A percentile compares a stretch with the other conserved stretches of the same genome.
phyloP scores from a whole-genome alignment of 2,888 invertebrate species.

The Congeria kusceri region DNA sequence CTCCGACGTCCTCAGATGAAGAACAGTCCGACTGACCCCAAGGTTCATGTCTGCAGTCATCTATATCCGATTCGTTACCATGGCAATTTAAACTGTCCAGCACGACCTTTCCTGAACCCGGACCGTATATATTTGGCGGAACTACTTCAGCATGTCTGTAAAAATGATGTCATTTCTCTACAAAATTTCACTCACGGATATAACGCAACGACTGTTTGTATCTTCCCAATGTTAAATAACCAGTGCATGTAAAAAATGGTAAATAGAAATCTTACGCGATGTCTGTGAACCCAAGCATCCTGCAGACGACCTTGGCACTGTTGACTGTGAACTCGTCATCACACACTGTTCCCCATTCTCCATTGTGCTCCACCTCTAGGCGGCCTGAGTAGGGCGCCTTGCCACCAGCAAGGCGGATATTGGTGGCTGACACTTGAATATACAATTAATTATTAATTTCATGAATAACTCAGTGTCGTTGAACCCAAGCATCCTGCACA shows the following conservation, averaged over 20 bases:
- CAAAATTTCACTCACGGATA: too few relatives aligned
- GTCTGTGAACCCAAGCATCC: neutral
- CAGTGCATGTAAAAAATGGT: too few relatives aligned
- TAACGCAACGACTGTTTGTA: too few relatives aligned
- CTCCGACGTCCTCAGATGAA: conserved; percentile 24
- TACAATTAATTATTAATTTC: too few relatives aligned
- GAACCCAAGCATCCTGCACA: too few relatives aligned
- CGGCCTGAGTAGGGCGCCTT: neutral
- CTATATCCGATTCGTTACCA: conserved; percentile 21
- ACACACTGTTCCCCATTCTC: neutral
- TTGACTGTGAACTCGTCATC: neutral
- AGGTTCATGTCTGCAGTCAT: neutral
- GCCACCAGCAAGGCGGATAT: neutral
- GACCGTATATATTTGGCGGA: neutral
- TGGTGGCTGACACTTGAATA: too few relatives aligned
- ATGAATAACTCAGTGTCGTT: too few relatives aligned
- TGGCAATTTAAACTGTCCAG: conserved; percentile 16
- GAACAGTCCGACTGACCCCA: conserved; percentile 9
- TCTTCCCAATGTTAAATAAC: too few relatives aligned
- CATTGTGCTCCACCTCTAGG: conserved; percentile 1
- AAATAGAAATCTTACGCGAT: neutral
- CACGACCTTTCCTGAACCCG: conserved; percentile 4
- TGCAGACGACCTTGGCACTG: conserved; percentile 5
- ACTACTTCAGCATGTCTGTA: conserved; percentile 9
- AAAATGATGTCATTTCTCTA: neutral